Evolutionary conservation across 2,888 invertebrate species (phyloP), one percentile per base, ranked within the genome.

Genomic region (Notodonta ziczac): DNA sequence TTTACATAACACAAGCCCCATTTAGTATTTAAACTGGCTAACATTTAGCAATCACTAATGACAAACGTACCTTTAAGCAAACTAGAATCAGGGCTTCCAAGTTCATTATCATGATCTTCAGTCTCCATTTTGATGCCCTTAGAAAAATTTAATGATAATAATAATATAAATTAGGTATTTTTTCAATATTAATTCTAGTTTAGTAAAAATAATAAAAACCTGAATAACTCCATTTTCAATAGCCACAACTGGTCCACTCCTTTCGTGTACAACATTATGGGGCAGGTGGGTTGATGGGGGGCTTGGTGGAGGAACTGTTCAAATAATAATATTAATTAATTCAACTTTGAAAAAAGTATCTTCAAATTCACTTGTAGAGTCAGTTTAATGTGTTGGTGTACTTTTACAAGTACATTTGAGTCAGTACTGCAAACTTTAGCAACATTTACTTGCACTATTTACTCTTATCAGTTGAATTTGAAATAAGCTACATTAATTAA

Each of bases 211-310:
- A 46, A 55, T 35, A 8, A 57, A 66, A 77, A 92, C 93, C 88
- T 91, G 90, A 66, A 93, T 93, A 53, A 93, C 76, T 66, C 93
- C 93, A 88, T 93, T 93, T 78, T 93, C 93, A 71, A 93, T 92
- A 44, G 93, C 86, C 82, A 93, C 87, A 50, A 93, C 83, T 24
- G 90, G 91, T 12, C 88, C 85, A 73, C 78, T 83, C 66, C 80
- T 87, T 69, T 86, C 84, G 65, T 73, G 62, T 66, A 64, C 69
- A 60, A 66, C 65, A 69, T 75, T 76, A 60, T 60, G 65, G 55
- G 60, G 57, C 57, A 63, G 59, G 61, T 69, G 66, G 57, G 65
- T 61, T 66, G 63, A 60, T 57, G 67, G 64, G 69, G 66, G 70
- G 14, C 57, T 66, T 50, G 65, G 46, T 59, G 72, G 63, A 59